Percentiles rank a stretch among this genome's conserved stretches.
phyloP scores from a whole-genome alignment of 2,888 invertebrate genomes.

The Bruchidius siliquastri region DNA sequence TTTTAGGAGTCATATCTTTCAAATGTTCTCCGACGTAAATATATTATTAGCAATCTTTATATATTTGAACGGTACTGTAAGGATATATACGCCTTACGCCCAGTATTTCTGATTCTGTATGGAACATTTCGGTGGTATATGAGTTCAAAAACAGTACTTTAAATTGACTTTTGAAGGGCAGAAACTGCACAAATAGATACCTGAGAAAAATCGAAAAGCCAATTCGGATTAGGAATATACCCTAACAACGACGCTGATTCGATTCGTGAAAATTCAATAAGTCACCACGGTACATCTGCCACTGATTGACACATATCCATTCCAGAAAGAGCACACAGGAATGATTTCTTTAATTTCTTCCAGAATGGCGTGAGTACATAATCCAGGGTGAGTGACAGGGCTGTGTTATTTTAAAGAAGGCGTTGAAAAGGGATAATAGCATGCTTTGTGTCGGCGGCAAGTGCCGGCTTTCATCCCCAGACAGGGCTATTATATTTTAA shows the following conservation, averaged over 20 bases:
- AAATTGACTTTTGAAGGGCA: not conserved
- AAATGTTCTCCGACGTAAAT: too few relatives aligned
- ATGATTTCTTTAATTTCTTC: not conserved
- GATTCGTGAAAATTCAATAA: constrained; percentile 2
- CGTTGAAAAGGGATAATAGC: constrained; percentile 32
- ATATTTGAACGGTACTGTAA: too few relatives aligned
- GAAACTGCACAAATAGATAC: not conserved
- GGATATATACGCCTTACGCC: not conserved
- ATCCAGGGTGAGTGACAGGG: constrained; percentile 23
- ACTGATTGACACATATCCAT: not conserved
- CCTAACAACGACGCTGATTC: not conserved
- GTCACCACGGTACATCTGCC: constrained; percentile 8
- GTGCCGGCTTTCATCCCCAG: constrained; percentile 18
- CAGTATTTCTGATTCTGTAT: too few relatives aligned
- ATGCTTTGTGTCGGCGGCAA: constrained; percentile 24
- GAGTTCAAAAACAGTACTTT: not conserved
- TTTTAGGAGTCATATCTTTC: too few relatives aligned
- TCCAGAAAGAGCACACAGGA: not conserved
- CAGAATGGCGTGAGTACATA: constrained; percentile 5
- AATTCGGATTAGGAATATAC: not conserved
- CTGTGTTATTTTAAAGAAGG: constrained; percentile 37
- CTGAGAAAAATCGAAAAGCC: not conserved
- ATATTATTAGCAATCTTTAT: too few relatives aligned
- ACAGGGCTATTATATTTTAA: constrained; percentile 26
- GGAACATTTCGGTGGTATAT: not conserved